Conservation (phyloP, 2,888 invertebrate genomes). For the Epiblema foenella region DNA sequence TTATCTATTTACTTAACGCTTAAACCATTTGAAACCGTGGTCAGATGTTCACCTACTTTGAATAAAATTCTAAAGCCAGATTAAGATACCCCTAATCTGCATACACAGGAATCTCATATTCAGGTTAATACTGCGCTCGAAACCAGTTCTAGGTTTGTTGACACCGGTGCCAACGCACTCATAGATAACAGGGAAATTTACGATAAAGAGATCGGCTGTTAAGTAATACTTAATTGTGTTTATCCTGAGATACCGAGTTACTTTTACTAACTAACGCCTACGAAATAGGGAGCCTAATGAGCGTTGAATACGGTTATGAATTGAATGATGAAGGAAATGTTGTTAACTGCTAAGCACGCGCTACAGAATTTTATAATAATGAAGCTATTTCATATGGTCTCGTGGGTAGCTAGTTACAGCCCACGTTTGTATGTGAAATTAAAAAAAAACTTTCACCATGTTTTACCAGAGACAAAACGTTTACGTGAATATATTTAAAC, state of each 20-base stretch:
- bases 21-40: constrained; percentile 5
- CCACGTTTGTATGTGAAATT: constrained; percentile 39
- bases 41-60: constrained; percentile 21
- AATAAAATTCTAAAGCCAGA: constrained; percentile 23
- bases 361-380: constrained; percentile 30
- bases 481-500: constrained; percentile 38
- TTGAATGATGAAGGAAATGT: constrained; percentile 13
- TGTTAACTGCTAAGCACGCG: constrained; percentile 29
- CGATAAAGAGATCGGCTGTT: constrained; percentile 38
- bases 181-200: constrained; percentile 43
- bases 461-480: constrained; percentile 40
- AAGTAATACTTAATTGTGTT: constrained; percentile 41
- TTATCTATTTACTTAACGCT: constrained; percentile 29
- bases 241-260: constrained; percentile 33
- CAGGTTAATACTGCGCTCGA: constrained; percentile 31
- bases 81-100: constrained; percentile 40
- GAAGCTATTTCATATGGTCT: constrained; percentile 37
- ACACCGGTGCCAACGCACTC: constrained; percentile 32
- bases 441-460: constrained; percentile 38
- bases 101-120: constrained; percentile 40
- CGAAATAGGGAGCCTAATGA: constrained; percentile 13
- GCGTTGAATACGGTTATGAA: constrained; percentile 11
- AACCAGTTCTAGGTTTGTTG: constrained; percentile 42
- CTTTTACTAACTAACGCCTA: constrained; percentile 25
- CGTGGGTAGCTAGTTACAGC: constrained; percentile 25